phyloP scores from a whole-genome alignment of 2,797 vertebrate species.

The Alosa sapidissima region DNA sequence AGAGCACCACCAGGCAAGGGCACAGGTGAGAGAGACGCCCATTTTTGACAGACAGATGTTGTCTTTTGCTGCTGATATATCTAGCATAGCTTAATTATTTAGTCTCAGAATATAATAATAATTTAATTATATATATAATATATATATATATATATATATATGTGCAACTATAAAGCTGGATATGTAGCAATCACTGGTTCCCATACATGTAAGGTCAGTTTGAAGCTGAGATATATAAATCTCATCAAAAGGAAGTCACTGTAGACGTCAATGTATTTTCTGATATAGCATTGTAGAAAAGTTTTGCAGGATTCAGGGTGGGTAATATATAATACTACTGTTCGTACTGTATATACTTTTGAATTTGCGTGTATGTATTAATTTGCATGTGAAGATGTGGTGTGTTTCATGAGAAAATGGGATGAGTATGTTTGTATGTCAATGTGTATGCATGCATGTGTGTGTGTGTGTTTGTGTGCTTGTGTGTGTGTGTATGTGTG shows the following conservation, averaged over 20 bases:
- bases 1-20: neutral
- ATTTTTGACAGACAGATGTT: neutral
- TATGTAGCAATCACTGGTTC: no score
- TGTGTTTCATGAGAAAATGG: no score
- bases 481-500: slow-evolving; percentile 28
- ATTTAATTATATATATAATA: no score
- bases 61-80: neutral
- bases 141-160: no score
- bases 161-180: neutral
- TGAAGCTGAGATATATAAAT: neutral
- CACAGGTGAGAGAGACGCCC: neutral
- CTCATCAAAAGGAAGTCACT: neutral
- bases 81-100: neutral
- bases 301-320: neutral
- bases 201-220: neutral
- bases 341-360: neutral
- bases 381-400: no score
- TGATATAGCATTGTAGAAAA: neutral
- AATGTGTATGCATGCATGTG: no score
- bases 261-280: neutral
- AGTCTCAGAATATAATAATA: no score
- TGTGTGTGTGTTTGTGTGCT: neutral
- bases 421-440: no score
- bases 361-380: no score
- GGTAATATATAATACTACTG: neutral